These are phyloP conservation scores for Kradibia gibbosae DNA, from an alignment of 1,140 invertebrate genomes.

Conservation along the genomic window DNA sequence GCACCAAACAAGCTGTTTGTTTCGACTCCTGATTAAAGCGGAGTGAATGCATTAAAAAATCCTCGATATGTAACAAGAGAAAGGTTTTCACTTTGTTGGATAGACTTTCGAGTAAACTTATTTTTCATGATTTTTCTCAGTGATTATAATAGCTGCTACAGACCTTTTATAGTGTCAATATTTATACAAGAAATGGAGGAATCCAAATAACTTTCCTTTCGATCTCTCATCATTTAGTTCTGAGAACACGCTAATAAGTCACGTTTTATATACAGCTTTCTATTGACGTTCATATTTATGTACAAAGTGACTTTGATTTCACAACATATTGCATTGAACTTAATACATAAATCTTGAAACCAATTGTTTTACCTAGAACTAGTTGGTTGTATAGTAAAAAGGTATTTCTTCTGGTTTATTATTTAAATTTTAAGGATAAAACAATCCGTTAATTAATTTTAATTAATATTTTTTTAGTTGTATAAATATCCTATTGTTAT, in stretches of 20 bases:
- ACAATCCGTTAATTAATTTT: too few species aligned
- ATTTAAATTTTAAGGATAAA: too few species aligned
- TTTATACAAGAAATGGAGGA: not conserved
- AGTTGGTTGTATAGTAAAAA: too few species aligned
- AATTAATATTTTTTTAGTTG: too few species aligned
- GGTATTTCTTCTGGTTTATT: too few species aligned
- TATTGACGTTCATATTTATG: not conserved
- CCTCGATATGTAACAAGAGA: constrained; percentile 5
- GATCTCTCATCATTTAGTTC: not conserved
- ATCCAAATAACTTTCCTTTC: constrained; percentile 27
- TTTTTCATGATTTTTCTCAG: constrained; percentile 34
- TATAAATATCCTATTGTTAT: too few species aligned
- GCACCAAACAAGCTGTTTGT: not conserved
- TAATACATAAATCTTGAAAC: not conserved
- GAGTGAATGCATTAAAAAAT: not conserved
- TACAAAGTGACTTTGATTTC: not conserved
- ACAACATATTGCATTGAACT: not conserved
- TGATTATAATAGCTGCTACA: not conserved
- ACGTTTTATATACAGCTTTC: constrained; percentile 27
- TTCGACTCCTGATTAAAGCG: not conserved
- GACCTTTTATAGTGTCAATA: not conserved
- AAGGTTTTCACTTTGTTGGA: constrained; percentile 31
- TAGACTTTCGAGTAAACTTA: constrained; percentile 42
- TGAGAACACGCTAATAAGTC: not conserved
- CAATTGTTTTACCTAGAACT: too few species aligned